These are phyloP conservation scores for Phainopepla nitens DNA, from an alignment of 2,113 vertebrate species.

Conservation along the genomic window DNA sequence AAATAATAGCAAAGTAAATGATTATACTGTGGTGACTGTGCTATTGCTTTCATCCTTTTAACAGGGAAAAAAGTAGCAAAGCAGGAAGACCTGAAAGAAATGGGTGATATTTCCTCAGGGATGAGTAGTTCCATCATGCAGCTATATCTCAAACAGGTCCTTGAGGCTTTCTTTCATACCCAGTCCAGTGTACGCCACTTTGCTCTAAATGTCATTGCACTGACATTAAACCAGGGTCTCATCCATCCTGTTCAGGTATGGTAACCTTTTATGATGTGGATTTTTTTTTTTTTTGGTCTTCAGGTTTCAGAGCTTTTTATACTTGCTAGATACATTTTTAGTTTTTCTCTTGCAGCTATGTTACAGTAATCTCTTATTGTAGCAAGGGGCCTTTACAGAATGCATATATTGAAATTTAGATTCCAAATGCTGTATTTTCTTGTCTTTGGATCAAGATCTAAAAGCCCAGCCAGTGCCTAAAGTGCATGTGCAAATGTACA, in stretches of 20 bases:
- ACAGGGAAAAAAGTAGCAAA: slow-evolving; percentile 87
- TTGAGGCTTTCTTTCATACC: slow-evolving; percentile 94
- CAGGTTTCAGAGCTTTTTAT: background rate
- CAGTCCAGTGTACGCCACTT: slow-evolving; percentile 97
- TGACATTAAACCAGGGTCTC: slow-evolving; percentile 97
- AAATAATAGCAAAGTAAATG: background rate
- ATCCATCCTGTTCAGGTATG: slow-evolving; percentile 97
- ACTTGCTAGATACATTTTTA: background rate
- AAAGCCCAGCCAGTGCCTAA: background rate
- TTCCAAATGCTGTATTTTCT: background rate
- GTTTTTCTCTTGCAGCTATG: background rate
- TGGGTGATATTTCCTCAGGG: slow-evolving; percentile 98
- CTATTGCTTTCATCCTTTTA: slow-evolving; percentile 19
- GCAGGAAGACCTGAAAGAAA: slow-evolving; percentile 98
- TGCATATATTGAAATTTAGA: background rate
- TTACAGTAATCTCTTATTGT: background rate
- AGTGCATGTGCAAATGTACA: background rate
- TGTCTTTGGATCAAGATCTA: background rate
- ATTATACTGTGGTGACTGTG: background rate
- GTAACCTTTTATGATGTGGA: background rate
- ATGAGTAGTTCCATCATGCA: slow-evolving; percentile 99
- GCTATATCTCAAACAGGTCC: slow-evolving; percentile 98
- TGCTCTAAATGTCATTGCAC: slow-evolving; percentile 95
- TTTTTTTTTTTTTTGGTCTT: background rate
- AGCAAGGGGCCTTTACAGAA: background rate